phyloP scores from a whole-genome alignment of 92 coral and sea anemone species.

The Umimayanthus kanabou region DNA sequence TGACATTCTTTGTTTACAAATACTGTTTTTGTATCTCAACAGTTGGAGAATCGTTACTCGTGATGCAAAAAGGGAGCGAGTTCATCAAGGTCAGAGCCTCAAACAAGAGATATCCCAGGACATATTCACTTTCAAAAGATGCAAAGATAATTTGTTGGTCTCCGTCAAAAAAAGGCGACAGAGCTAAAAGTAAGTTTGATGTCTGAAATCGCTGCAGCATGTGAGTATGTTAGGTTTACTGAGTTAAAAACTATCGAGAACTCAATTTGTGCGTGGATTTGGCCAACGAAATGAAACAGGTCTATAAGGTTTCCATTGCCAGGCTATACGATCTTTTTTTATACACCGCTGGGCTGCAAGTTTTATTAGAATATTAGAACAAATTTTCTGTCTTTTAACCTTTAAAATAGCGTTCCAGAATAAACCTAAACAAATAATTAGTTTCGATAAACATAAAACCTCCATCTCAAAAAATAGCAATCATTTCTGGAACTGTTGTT shows the following conservation, averaged over 20 bases:
- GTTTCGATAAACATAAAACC: background rate
- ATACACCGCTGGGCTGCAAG: background rate
- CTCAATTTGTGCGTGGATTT: background rate
- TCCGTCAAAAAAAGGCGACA: slow-evolving; percentile 82
- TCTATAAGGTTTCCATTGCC: too few relatives aligned
- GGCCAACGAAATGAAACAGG: background rate
- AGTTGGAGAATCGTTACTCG: slow-evolving; percentile 72
- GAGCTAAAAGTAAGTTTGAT: slow-evolving; percentile 72
- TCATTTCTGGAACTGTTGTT: background rate
- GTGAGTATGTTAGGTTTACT: background rate
- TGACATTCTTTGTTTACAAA: background rate
- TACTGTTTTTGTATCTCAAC: background rate
- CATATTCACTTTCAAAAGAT: slow-evolving; percentile 63
- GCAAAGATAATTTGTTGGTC: slow-evolving; percentile 64
- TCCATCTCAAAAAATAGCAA: background rate
- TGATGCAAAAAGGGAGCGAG: slow-evolving; percentile 73
- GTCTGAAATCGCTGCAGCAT: background rate
- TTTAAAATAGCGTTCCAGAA: background rate
- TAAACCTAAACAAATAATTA: background rate
- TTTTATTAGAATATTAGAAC: too few relatives aligned
- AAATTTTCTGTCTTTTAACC: too few relatives aligned
- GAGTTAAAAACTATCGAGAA: background rate
- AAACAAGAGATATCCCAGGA: slow-evolving; percentile 74
- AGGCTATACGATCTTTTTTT: too few relatives aligned
- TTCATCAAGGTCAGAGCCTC: slow-evolving; percentile 74